Evolutionary conservation across 2,888 invertebrate species (phyloP), one percentile per base, ranked within the genome.

Genomic region (Caenorhabditis drosophilae): DNA sequence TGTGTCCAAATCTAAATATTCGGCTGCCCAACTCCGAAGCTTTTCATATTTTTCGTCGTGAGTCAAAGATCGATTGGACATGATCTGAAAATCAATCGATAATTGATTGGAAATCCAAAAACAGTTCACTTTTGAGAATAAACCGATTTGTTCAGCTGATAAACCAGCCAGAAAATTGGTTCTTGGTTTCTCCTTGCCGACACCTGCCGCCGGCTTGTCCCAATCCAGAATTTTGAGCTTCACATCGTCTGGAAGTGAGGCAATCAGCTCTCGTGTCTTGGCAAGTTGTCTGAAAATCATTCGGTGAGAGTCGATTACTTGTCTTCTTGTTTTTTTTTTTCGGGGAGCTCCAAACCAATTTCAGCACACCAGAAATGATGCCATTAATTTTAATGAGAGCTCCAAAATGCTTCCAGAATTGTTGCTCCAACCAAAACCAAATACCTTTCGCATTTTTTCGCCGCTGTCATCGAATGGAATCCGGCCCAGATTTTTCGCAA

Each of bases 381-480:
- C n/a, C n/a, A n/a, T n/a, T n/a, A n/a, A n/a, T n/a, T n/a, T n/a
- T n/a, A n/a, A n/a, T n/a, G n/a, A n/a, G n/a, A n/a, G n/a, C n/a
- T n/a, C n/a, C n/a, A n/a, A n/a, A n/a, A n/a, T n/a, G n/a, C n/a
- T n/a, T n/a, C n/a, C n/a, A n/a, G n/a, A n/a, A n/a, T n/a, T n/a
- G n/a, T n/a, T n/a, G n/a, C n/a, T n/a, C n/a, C n/a, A n/a, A n/a
- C n/a, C n/a, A n/a, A n/a, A n/a, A n/a, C n/a, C n/a, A n/a, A n/a
- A n/a, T 25, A 66, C 66, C 66, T 42, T 22, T 66, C 66, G 42
- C 66, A 66, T 49, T 66, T 66, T 41, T 53, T 55, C 2, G 59
- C 64, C 12, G 49, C 42, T 4, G 55, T 60, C 20, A 60, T 46
- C 36, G 59, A 58, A 31, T 60, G 56, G 40, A 66, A 66, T 4